Evolutionary conservation across 64 coral and sea anemone genomes (phyloP).

Genomic region (Actinia equina): DNA sequence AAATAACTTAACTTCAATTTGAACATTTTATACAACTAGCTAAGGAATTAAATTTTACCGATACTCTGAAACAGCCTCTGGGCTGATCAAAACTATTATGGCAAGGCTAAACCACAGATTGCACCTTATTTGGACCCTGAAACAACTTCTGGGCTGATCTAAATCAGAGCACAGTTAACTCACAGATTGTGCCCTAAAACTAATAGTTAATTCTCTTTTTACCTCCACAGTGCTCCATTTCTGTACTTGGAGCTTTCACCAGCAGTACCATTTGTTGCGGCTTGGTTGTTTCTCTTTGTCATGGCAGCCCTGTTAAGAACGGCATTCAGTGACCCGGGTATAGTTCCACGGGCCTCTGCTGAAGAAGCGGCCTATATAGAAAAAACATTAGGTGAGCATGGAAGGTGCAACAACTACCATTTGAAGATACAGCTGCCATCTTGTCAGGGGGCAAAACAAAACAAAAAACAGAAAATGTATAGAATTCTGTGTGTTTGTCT

Average conservation of each 20-base stretch:
- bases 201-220: neutral
- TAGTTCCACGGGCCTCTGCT: constrained; percentile 74
- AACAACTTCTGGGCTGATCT: too few relatives aligned
- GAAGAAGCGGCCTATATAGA: constrained; percentile 94
- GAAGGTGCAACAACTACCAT: too few relatives aligned
- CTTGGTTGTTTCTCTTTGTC: constrained; percentile 95
- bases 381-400: constrained; percentile 67
- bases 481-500: too few relatives aligned
- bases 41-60: neutral
- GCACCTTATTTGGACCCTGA: too few relatives aligned
- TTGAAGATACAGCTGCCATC: too few relatives aligned
- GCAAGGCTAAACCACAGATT: neutral
- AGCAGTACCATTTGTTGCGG: constrained; percentile 73
- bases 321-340: constrained; percentile 94
- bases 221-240: constrained; percentile 58
- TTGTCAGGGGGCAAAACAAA: too few relatives aligned
- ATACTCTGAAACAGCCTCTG: neutral
- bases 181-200: too few relatives aligned
- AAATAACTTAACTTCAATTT: too few relatives aligned
- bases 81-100: neutral
- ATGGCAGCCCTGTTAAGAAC: constrained; percentile 76
- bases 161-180: too few relatives aligned
- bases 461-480: too few relatives aligned
- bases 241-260: constrained; percentile 65
- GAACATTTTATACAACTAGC: too few relatives aligned